Evolutionary conservation across 2,113 vertebrate species (phyloP).

Genomic region (Muscicapa adusta): DNA sequence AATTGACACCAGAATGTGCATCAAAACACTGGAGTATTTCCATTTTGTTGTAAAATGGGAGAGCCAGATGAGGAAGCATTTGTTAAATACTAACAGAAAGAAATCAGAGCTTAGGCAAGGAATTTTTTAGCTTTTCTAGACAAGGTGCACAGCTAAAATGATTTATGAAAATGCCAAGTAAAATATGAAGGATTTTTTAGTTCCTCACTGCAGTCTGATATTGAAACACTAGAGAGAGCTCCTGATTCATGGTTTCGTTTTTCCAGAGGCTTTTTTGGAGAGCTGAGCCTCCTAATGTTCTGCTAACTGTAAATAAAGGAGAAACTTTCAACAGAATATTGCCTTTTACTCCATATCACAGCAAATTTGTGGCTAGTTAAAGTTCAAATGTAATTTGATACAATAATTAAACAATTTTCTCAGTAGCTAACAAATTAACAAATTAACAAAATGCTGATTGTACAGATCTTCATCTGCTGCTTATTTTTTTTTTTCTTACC

Average conservation of each 20-base stretch:
- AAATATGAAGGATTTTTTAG: not conserved
- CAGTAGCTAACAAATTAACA: too few relatives aligned
- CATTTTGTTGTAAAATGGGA: not conserved
- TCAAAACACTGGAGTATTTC: not conserved
- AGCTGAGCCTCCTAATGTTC: not conserved
- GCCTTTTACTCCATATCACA: not conserved
- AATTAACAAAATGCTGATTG: not conserved
- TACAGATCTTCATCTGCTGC: not conserved
- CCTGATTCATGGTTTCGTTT: not conserved
- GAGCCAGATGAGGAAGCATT: not conserved
- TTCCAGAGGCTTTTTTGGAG: not conserved
- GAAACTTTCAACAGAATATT: not conserved
- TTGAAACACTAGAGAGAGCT: constrained; percentile 41
- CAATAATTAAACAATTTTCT: not conserved
- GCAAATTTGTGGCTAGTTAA: not conserved
- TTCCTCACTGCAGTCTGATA: not conserved
- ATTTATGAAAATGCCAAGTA: not conserved
- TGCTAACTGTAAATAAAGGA: not conserved
- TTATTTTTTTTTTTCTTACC: not conserved
- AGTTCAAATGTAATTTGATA: not conserved
- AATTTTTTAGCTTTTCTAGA: not conserved
- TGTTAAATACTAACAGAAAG: not conserved
- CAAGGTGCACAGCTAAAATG: not conserved
- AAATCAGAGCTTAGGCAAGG: not conserved
- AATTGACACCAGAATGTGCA: not conserved